Conservation (phyloP, 2,113 vertebrate species). For the Balaeniceps rex region DNA sequence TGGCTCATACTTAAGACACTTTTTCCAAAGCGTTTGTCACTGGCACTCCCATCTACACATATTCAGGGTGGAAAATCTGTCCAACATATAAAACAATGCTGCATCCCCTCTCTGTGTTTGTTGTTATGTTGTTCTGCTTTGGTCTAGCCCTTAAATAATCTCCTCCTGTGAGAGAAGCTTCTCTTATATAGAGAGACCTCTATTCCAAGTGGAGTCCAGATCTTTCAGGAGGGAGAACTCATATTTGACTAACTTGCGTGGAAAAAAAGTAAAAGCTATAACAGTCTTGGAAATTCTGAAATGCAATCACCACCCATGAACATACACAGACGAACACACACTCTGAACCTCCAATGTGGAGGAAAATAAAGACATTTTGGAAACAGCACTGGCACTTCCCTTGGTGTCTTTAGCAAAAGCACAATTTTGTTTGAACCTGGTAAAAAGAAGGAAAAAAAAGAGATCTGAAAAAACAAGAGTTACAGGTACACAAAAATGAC, state of each 20-base stretch:
- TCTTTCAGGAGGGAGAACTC: neutral
- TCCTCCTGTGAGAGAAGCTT: neutral
- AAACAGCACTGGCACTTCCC: neutral
- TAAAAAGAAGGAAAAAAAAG: neutral
- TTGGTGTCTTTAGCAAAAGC: neutral
- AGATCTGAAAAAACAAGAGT: neutral
- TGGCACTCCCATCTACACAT: neutral
- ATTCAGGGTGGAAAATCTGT: neutral
- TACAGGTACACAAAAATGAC: neutral
- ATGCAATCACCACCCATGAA: neutral
- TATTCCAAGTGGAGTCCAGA: neutral
- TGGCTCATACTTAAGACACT: neutral
- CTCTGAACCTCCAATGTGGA: neutral
- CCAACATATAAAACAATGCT: neutral
- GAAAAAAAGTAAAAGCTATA: neutral
- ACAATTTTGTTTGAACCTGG: neutral
- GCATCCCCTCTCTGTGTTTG: neutral
- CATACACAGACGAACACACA: neutral
- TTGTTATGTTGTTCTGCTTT: neutral
- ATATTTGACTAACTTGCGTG: neutral
- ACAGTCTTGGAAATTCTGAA: conserved; percentile 5
- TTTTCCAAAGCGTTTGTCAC: neutral
- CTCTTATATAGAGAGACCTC: neutral
- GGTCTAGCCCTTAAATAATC: neutral
- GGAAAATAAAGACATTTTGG: neutral